Evolutionary conservation across 2,113 vertebrate species (phyloP), one percentile per base, ranked within the genome.

Genomic region (Fukomys damarensis): DNA sequence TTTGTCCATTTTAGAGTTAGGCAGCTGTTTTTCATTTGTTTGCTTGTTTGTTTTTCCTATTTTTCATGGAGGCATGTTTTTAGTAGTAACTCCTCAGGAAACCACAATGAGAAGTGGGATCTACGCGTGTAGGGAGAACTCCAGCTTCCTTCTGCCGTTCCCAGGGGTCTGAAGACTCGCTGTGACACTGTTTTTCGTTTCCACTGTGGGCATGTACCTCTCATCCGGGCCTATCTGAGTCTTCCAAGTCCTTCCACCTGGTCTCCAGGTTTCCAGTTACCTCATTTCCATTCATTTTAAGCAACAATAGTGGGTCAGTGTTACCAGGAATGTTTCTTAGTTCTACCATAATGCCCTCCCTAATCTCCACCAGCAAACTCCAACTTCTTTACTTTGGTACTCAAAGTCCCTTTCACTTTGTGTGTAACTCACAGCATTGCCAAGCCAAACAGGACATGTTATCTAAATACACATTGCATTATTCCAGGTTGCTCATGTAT

Each of bases 31-130:
- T 1, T 20, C 35, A 19, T 30, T 52, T 56, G 9, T n/a, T n/a
- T n/a, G n/a, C n/a, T n/a, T n/a, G n/a, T n/a, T n/a, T 61, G 49
- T 91, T 49, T 58, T 54, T 2, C 70, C 58, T 70, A 7, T 35
- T 56, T 22, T 80, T 43, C 20, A 81, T 80, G 56, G 54, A 93
- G 54, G 66, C 26, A 85, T 93, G 83, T 80, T 80, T 52, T 93
- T 94, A 58, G 49, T 59, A 90, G 10, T 61, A 70, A 63, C 19
- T 91, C 59, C 63, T 95, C 35, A 32, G 86, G 59, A 91, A 89
- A 58, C 28, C 46, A 4, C 2, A 54, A 38, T 52, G 84, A 38
- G 83, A 91, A 82, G 61, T 26, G 70, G 38, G 43, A 43, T 49
- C 63, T 49, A 7, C 49, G 38, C 52, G 24, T 49, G 32, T 1